Evolutionary conservation across 2,888 invertebrate genomes (phyloP), one percentile per base, ranked within the genome.

Genomic region (Linnaemya tessellans): DNA sequence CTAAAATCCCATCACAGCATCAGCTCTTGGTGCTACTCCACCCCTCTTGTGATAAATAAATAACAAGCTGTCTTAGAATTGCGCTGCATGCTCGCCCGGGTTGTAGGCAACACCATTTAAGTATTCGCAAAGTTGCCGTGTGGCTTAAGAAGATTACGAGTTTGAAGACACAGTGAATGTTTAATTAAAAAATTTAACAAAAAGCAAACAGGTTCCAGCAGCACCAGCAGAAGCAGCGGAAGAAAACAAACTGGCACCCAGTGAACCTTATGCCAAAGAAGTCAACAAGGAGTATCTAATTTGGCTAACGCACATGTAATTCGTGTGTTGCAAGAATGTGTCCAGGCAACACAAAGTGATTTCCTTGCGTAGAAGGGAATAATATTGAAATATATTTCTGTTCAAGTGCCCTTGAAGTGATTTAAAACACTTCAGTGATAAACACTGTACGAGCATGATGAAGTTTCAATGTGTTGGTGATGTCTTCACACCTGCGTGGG

Each of bases 401-500:
- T 46, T 46, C 15, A 20, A 49, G 20, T 51, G 51, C 5, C n/a
- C 15, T 46, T 46, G 2, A 46, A 3, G 15, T n/a, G 46, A 15
- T 5, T 10, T 18, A 18, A 51, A 51, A 20, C 0, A 1, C 18
- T 51, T 51, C 15, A 18, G 1, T 51, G 51, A 10, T 20, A 10
- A 51, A 51, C 18, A 51, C 8, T 18, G 8, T 18, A 20, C 18
- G 18, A 3, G 8, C 8, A 20, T 20, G 10, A 3, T 18, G 10
- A 1, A 0, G 8, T 41, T 51, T 74, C 9, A 9, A 30, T 11
- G 25, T 62, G 54, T 86, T 58, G 49, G 4, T 30, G 30, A 30
- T 56, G 46, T 20, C 58, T 82, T 86, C 86, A 86, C 86, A 81
- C 77, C 75, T 83, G 79, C 22, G 74, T 83, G 75, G 71, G 73